These are phyloP conservation scores for Ara ararauna DNA, from an alignment of 2,797 vertebrate species.

Conservation along the genomic window DNA sequence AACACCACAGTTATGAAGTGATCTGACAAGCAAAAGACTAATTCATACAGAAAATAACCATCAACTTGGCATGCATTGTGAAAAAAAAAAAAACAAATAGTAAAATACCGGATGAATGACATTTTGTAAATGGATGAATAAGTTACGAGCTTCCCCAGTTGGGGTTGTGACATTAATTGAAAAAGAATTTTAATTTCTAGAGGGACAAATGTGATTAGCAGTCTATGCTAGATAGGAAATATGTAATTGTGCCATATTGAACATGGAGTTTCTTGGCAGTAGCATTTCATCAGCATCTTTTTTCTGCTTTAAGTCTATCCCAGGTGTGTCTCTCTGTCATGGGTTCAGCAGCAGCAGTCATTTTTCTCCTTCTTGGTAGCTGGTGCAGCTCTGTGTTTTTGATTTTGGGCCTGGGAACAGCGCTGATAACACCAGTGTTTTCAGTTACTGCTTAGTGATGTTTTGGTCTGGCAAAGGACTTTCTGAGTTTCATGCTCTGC, in stretches of 20 bases:
- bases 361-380: too few species aligned
- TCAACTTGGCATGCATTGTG: background rate
- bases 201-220: background rate
- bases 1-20: background rate
- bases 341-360: too few species aligned
- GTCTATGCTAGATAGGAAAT: background rate
- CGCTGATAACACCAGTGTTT: too few species aligned
- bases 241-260: background rate
- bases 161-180: background rate
- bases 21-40: background rate
- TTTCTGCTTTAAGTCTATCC: background rate
- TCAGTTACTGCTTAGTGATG: too few species aligned
- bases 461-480: too few species aligned
- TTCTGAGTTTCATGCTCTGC: too few species aligned
- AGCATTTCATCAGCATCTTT: background rate
- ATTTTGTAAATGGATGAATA: background rate
- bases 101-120: background rate
- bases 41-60: background rate
- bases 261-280: background rate
- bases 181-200: constrained; percentile 16
- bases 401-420: too few species aligned
- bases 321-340: background rate
- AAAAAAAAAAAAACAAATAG: background rate
- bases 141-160: background rate
- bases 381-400: too few species aligned